Evolutionary conservation across 2,888 invertebrate species (phyloP).

Genomic region (Brenthis daphne): DNA sequence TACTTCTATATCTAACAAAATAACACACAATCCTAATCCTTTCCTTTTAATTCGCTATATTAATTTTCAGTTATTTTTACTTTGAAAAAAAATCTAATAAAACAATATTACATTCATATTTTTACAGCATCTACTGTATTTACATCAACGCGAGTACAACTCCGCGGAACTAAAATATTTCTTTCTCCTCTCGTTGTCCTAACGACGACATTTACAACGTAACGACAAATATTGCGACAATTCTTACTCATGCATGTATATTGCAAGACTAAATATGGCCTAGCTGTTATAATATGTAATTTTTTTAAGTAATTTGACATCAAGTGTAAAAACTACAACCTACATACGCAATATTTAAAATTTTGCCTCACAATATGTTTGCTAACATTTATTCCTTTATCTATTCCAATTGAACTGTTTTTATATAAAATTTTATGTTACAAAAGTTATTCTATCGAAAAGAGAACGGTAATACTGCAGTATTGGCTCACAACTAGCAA

Average conservation of each 20-base stretch:
- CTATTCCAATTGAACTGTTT: too few relatives aligned
- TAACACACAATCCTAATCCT: too few relatives aligned
- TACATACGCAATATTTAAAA: too few relatives aligned
- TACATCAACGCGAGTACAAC: constrained; percentile 48
- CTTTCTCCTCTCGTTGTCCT: constrained; percentile 57
- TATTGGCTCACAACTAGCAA: too few relatives aligned
- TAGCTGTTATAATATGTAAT: background rate
- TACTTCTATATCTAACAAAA: too few relatives aligned
- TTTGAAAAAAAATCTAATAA: background rate
- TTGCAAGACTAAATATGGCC: background rate
- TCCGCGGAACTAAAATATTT: constrained; percentile 65
- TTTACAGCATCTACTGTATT: constrained; percentile 41
- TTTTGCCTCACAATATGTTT: too few relatives aligned
- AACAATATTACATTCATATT: background rate
- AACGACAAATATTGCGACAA: constrained; percentile 62
- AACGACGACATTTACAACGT: constrained; percentile 56
- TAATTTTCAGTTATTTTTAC: background rate
- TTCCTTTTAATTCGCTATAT: too few relatives aligned
- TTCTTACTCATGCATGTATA: constrained; percentile 29
- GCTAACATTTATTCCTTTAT: too few relatives aligned
- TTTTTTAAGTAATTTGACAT: background rate
- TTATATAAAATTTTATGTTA: too few relatives aligned
- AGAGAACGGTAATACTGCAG: too few relatives aligned
- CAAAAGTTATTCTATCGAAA: too few relatives aligned
- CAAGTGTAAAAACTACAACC: background rate